These are phyloP conservation scores for Podarcis muralis DNA, from an alignment of 2,113 vertebrate genomes.

Conservation along the genomic window DNA sequence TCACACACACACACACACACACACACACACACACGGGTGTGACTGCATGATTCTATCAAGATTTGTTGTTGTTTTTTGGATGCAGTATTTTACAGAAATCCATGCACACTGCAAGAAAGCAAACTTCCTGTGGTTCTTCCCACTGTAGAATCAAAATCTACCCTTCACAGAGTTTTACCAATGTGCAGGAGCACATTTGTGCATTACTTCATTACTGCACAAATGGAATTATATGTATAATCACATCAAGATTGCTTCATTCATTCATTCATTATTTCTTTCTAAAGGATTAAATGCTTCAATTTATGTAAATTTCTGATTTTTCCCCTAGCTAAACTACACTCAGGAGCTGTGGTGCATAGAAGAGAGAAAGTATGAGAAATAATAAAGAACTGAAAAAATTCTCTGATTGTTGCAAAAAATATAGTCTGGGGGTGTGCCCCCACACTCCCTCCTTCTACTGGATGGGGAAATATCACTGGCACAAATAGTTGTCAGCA, in stretches of 20 bases:
- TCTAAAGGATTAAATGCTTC: too few relatives aligned
- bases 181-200: too few relatives aligned
- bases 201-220: neutral
- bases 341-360: neutral
- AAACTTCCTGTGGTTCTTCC: neutral
- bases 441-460: neutral
- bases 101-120: neutral
- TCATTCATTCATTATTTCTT: too few relatives aligned
- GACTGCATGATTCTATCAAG: neutral
- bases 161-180: neutral
- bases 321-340: neutral
- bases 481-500: neutral
- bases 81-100: neutral
- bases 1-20: too few relatives aligned
- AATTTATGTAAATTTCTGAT: too few relatives aligned
- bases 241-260: neutral
- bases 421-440: neutral
- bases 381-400: neutral
- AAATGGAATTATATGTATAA: neutral
- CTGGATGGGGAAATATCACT: neutral
- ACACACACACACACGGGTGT: too few relatives aligned
- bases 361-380: neutral
- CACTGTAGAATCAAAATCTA: neutral
- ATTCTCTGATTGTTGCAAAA: neutral
- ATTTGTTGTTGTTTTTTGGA: neutral